Evolutionary conservation across 2,888 invertebrate species (phyloP).

Genomic region (Macrosiphum euphorbiae): DNA sequence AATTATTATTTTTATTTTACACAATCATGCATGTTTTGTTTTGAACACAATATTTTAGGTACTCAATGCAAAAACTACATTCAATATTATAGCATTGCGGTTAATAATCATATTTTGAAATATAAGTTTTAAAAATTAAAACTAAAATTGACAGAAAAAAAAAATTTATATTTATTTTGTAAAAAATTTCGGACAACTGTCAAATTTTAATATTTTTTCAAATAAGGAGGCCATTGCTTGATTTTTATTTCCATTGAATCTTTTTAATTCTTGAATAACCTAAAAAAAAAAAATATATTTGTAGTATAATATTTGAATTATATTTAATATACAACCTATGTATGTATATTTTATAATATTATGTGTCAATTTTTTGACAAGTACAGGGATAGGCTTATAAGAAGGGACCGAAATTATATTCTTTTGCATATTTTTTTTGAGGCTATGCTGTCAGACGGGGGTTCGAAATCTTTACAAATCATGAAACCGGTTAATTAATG

Average conservation of each 20-base stretch:
- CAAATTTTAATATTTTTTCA: conserved; percentile 87
- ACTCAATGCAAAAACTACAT: conserved; percentile 19
- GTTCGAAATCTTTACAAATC: too few species aligned
- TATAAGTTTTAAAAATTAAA: too few species aligned
- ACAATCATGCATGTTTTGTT: conserved; percentile 20
- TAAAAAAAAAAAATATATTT: neutral
- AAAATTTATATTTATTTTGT: too few species aligned
- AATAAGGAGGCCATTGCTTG: conserved; percentile 88
- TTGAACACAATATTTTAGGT: conserved; percentile 25
- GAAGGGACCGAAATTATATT: too few species aligned
- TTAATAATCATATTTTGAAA: conserved; percentile 47
- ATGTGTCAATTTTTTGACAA: too few species aligned
- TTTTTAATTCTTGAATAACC: conserved; percentile 83
- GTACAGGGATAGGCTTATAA: too few species aligned
- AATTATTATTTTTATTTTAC: conserved; percentile 30
- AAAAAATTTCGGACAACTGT: conserved; percentile 67
- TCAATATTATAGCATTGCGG: conserved; percentile 1
- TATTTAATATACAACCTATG: neutral
- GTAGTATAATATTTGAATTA: neutral
- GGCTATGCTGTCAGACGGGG: too few species aligned
- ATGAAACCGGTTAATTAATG: too few species aligned
- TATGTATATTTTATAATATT: neutral
- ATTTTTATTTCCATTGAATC: conserved; percentile 86
- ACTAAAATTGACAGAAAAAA: too few species aligned
- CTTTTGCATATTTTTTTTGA: too few species aligned